A percentile compares a stretch with the other conserved stretches of the same genome.
Conservation (phyloP, 2,113 vertebrate species). For the Alexandromys fortis region DNA sequence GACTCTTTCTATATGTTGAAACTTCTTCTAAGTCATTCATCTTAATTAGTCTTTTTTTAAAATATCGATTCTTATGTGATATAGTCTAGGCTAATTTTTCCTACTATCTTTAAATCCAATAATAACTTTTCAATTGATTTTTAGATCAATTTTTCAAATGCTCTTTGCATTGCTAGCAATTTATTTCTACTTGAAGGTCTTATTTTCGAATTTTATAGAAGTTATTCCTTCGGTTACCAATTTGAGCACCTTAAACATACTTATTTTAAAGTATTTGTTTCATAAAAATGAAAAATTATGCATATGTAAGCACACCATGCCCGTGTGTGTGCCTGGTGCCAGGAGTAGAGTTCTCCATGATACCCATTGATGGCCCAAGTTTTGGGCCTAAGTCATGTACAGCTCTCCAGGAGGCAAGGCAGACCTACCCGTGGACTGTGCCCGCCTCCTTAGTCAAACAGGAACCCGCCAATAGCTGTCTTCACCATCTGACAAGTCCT, state of each 20-base stretch:
- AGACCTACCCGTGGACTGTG: background rate
- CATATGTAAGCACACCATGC: background rate
- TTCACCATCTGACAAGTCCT: background rate
- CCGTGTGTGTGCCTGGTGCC: too few relatives aligned
- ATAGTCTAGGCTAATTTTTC: background rate
- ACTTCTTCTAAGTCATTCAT: background rate
- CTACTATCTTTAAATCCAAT: conserved; percentile 28
- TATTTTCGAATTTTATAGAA: background rate
- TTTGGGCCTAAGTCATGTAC: background rate
- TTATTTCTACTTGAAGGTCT: conserved; percentile 16
- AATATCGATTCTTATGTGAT: background rate
- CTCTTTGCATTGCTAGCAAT: conserved; percentile 5
- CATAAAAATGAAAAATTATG: too few relatives aligned
- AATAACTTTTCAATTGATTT: background rate
- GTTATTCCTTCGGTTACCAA: background rate
- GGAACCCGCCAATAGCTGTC: background rate
- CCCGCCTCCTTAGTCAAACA: background rate
- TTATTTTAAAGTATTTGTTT: conserved; percentile 43
- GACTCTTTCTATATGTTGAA: background rate
- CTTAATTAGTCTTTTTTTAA: background rate
- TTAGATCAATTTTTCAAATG: background rate
- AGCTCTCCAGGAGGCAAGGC: background rate
- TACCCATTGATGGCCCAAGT: background rate
- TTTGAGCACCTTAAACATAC: conserved; percentile 14
- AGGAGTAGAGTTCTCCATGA: background rate